Percentiles rank a stretch among this genome's conserved stretches.
phyloP scores from a whole-genome alignment of 1,140 invertebrate genomes.

The Mactra quadrangularis region DNA sequence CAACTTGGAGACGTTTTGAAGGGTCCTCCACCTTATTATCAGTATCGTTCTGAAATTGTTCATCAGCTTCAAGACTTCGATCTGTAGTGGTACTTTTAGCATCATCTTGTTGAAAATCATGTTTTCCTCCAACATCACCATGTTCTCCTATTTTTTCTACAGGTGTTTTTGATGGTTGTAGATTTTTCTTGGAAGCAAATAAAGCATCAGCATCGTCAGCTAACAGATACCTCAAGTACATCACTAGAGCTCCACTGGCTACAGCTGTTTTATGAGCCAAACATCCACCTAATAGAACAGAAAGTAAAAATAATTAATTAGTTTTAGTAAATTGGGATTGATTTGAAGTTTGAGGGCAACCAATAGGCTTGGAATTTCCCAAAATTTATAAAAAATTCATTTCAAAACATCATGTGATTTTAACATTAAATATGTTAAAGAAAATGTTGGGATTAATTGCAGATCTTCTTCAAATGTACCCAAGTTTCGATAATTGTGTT shows the following conservation, averaged over 20 bases:
- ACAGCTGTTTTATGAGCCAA: conserved; percentile 80
- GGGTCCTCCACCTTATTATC: too few species aligned
- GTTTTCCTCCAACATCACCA: too few species aligned
- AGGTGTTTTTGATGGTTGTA: not conserved
- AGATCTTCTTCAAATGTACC: too few species aligned
- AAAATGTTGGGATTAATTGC: too few species aligned
- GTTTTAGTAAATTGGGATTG: too few species aligned
- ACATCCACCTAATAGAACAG: conserved; percentile 77
- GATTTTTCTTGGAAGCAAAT: conserved; percentile 40
- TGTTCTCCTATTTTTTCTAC: too few species aligned
- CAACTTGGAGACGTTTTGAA: not conserved
- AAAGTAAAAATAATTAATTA: not conserved
- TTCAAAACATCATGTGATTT: too few species aligned
- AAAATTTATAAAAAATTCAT: too few species aligned
- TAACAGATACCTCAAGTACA: conserved; percentile 79
- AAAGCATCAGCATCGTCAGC: conserved; percentile 67
- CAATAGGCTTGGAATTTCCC: too few species aligned
- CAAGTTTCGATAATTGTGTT: too few species aligned
- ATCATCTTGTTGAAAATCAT: not conserved
- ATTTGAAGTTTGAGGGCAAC: too few species aligned
- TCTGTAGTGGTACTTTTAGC: not conserved
- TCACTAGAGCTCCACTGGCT: conserved; percentile 75
- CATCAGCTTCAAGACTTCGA: conserved; percentile 32
- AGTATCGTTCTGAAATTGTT: not conserved
- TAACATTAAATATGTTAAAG: too few species aligned